Conservation (phyloP, 1,140 invertebrate genomes). For the Drosophila mauritiana region DNA sequence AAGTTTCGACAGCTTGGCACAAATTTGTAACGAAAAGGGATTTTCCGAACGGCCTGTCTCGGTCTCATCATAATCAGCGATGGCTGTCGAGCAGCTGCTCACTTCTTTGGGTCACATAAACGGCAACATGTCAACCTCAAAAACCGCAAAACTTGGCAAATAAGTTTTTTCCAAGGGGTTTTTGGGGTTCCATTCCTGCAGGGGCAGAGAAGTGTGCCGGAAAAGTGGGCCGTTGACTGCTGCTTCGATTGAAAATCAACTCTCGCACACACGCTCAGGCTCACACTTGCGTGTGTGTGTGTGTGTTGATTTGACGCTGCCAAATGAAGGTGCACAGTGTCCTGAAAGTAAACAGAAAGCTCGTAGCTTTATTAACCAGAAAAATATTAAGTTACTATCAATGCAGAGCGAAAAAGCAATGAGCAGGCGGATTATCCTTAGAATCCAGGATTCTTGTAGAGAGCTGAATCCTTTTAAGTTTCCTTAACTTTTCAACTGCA, state of each 20-base stretch:
- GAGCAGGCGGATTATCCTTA: not conserved
- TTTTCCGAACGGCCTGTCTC: slow-evolving; percentile 20
- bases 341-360: not conserved
- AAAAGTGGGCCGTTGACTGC: slow-evolving; percentile 43
- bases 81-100: slow-evolving; percentile 64
- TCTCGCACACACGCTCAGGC: slow-evolving; percentile 40
- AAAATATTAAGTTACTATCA: no score
- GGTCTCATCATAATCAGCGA: slow-evolving; percentile 75
- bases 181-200: not conserved
- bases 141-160: slow-evolving; percentile 82
- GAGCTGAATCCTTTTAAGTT: not conserved
- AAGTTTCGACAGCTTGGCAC: slow-evolving; percentile 69
- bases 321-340: slow-evolving; percentile 75
- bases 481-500: not conserved
- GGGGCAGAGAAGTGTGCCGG: slow-evolving; percentile 26
- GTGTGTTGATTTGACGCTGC: slow-evolving; percentile 59
- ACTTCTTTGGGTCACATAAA: slow-evolving; percentile 78
- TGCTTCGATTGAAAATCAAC: slow-evolving; percentile 80
- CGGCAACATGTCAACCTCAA: slow-evolving; percentile 82
- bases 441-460: not conserved
- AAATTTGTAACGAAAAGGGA: slow-evolving; percentile 67
- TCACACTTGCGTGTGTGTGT: slow-evolving; percentile 48
- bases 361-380: no score
- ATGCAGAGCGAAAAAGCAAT: no score
- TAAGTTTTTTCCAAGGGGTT: slow-evolving; percentile 46